Evolutionary conservation across 2,888 invertebrate species (phyloP).

Genomic region (Chorisops tibialis): DNA sequence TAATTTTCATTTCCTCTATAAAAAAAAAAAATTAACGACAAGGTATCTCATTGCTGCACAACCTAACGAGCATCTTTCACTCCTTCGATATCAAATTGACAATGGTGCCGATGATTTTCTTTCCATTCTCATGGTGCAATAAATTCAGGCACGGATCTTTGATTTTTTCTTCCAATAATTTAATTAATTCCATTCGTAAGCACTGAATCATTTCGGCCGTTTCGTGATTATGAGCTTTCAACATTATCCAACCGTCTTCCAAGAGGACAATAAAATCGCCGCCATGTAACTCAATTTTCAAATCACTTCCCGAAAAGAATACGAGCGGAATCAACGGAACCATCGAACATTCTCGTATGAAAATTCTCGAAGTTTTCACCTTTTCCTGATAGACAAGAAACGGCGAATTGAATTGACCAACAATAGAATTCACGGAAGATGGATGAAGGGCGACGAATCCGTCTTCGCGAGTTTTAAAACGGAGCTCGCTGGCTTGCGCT

Average conservation of each 20-base stretch:
- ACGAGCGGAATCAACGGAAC: slow-evolving; percentile 71
- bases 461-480: slow-evolving; percentile 71
- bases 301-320: slow-evolving; percentile 67
- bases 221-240: slow-evolving; percentile 72
- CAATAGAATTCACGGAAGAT: slow-evolving; percentile 68
- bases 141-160: slow-evolving; percentile 74
- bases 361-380: slow-evolving; percentile 74
- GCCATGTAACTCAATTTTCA: slow-evolving; percentile 69
- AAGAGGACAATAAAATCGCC: slow-evolving; percentile 70
- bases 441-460: slow-evolving; percentile 73
- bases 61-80: background rate
- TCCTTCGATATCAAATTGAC: slow-evolving; percentile 65
- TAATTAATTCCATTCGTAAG: slow-evolving; percentile 70
- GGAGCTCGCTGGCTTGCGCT: slow-evolving; percentile 67
- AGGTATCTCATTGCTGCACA: too few species aligned
- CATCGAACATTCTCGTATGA: slow-evolving; percentile 78
- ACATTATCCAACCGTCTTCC: slow-evolving; percentile 79
- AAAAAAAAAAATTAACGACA: too few species aligned
- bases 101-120: slow-evolving; percentile 72
- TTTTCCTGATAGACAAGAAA: slow-evolving; percentile 81
- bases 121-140: slow-evolving; percentile 69
- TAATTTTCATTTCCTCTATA: too few species aligned
- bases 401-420: slow-evolving; percentile 67
- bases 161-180: slow-evolving; percentile 79
- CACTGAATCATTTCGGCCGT: slow-evolving; percentile 80